A percentile compares a stretch with the other conserved stretches of the same genome.
These are phyloP conservation scores for Gortyna flavago DNA, from an alignment of 2,888 invertebrate genomes.

Conservation along the genomic window DNA sequence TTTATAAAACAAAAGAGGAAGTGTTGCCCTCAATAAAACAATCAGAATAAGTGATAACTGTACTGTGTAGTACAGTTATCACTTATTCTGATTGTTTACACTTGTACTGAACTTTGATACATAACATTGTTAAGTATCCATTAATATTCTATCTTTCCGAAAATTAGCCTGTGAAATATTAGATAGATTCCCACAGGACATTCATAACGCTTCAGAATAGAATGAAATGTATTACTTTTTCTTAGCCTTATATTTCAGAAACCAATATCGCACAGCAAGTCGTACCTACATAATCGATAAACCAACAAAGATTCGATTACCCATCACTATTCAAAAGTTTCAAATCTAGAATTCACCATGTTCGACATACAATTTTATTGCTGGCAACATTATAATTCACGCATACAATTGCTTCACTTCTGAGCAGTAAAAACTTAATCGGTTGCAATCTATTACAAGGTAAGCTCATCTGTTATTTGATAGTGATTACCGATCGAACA, in stretches of 20 bases:
- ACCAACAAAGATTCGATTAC: background rate
- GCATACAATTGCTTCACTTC: slow-evolving; percentile 22
- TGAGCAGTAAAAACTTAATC: slow-evolving; percentile 52
- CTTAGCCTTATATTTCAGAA: background rate
- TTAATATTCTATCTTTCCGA: background rate
- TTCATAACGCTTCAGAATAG: background rate
- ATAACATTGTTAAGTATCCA: background rate
- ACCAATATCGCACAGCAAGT: background rate
- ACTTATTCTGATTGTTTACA: no score
- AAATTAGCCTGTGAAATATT: slow-evolving; percentile 23
- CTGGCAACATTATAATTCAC: slow-evolving; percentile 30
- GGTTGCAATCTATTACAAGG: slow-evolving; percentile 42
- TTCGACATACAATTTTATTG: slow-evolving; percentile 15
- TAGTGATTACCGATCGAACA: slow-evolving; percentile 7
- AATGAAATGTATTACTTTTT: slow-evolving; percentile 6
- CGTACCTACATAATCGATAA: slow-evolving; percentile 5
- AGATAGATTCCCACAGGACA: background rate
- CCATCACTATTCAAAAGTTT: slow-evolving; percentile 6
- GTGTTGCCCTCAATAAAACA: slow-evolving; percentile 50
- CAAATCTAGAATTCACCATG: slow-evolving; percentile 16
- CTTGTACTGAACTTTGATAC: slow-evolving; percentile 32
- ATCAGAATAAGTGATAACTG: slow-evolving; percentile 24
- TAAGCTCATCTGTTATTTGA: slow-evolving; percentile 36
- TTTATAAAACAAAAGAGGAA: slow-evolving; percentile 43
- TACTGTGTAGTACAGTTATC: background rate